These are phyloP conservation scores for Galaxea fascicularis DNA, from an alignment of 92 coral and sea anemone genomes.

Conservation along the genomic window DNA sequence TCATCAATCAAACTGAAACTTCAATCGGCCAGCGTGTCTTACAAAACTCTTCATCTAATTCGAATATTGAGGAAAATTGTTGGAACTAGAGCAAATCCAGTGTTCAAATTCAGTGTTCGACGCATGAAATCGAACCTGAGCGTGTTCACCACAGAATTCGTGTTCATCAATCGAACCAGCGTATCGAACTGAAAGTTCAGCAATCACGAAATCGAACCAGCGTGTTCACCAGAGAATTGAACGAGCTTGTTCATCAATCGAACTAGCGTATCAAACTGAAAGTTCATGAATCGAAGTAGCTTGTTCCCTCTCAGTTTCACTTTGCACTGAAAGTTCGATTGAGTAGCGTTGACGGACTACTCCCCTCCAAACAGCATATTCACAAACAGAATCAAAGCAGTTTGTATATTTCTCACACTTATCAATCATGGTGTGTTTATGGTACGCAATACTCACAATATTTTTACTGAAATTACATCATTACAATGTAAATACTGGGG, in stretches of 20 bases:
- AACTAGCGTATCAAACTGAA: neutral
- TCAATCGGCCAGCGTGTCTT: conserved; percentile 21
- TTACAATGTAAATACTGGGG: too few species aligned
- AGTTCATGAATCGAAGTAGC: neutral
- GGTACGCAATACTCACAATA: too few species aligned
- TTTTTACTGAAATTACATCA: too few species aligned
- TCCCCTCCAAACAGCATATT: neutral
- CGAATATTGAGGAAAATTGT: conserved; percentile 25
- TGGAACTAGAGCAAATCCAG: conserved; percentile 21
- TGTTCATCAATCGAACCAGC: too few species aligned
- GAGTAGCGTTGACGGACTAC: neutral
- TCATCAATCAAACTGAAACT: neutral
- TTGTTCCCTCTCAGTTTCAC: neutral
- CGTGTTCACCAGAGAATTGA: neutral
- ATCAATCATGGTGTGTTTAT: too few species aligned
- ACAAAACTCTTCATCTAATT: conserved; percentile 6
- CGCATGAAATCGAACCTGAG: too few species aligned
- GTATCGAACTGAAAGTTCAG: too few species aligned
- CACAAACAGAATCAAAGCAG: neutral
- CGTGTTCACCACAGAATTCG: too few species aligned
- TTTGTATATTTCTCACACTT: too few species aligned
- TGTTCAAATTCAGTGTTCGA: neutral
- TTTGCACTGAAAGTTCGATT: neutral
- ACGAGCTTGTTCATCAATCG: neutral
- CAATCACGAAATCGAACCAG: neutral